A percentile compares a stretch with the other conserved stretches of the same genome.
Evolutionary conservation across 1,140 invertebrate genomes (phyloP).

Genomic region (Musca domestica): DNA sequence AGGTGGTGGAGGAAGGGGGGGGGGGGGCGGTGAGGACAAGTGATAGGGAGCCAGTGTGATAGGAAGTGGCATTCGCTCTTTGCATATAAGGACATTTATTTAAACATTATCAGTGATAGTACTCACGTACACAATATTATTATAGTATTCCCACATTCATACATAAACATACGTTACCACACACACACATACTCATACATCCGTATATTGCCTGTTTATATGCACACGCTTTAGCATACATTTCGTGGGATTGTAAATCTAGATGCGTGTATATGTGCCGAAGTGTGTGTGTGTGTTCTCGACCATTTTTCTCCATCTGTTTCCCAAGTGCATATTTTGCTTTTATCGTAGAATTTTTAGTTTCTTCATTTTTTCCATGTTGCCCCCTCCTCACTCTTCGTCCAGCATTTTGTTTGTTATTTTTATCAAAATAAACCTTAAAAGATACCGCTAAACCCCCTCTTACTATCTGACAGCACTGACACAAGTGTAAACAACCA

Average conservation of each 20-base stretch:
- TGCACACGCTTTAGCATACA: neutral
- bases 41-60: too few species aligned
- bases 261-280: neutral
- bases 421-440: too few species aligned
- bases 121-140: constrained; percentile 12
- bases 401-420: too few species aligned
- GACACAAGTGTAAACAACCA: too few species aligned
- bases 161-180: neutral
- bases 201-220: neutral
- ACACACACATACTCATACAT: neutral
- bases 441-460: too few species aligned
- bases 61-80: neutral
- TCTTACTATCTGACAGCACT: too few species aligned
- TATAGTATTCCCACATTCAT: neutral
- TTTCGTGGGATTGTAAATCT: neutral
- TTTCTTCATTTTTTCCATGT: constrained; percentile 1
- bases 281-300: neutral
- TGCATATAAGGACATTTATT: constrained; percentile 13
- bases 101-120: constrained; percentile 15
- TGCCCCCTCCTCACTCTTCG: too few species aligned
- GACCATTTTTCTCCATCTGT: neutral
- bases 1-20: too few species aligned
- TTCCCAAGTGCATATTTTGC: constrained; percentile 21
- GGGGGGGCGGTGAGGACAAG: neutral
- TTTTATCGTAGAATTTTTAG: constrained; percentile 6